Base-by-base conservation (phyloP, 2,113 vertebrate genomes). In the Oncorhynchus keta region DNA sequence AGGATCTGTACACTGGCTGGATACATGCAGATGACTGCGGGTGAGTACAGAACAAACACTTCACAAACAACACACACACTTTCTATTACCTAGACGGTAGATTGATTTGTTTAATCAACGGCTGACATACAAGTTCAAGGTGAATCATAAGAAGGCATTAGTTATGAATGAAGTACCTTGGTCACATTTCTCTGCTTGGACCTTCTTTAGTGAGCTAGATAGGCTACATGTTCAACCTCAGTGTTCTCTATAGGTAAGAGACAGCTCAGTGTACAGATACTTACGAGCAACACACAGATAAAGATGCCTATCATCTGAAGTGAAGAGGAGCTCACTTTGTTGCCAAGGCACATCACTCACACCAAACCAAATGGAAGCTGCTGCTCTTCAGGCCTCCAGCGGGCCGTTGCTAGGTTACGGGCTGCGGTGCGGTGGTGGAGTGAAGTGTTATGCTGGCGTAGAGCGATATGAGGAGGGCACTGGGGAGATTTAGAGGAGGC, bases 21-120 rank as follows among this genome's bases (percentile, higher is more conserved):
- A 71, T 97, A 97, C 94, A 96, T 96, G 94, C 96, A 98, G 93
- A 96, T 94, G 86, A 95, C 96, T n/a, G 90, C 96, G 90, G 96
- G 96, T 96, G 76, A 86, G 94, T 90, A 66, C 57, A 48, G 57
- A 48, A 59, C 26, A 59, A 22, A 39, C 8, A 24, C 66, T 8
- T 45, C 39, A 45, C 14, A 26, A 68, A 18, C 26, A 32, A 35
- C 68, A 48, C 32, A 45, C 39, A 45, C 39, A 45, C 39, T 45
- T 45, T 14, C 68, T 39, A 14, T 18, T 7, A 18, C 51, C 51
- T 16, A 14, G 3, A 14, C 16, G 16, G 16, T 4, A 18, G 51
- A 55, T 55, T 18, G 3, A 55, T 18, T 55, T 55, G 4, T 55
- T 18, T 55, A 55, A 55, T 5, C 51, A 55, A 55, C 1, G 14